Percentiles rank a stretch among this genome's conserved stretches.
phyloP scores from a whole-genome alignment of 2,113 vertebrate species.

The Coptodon bakossiorum region DNA sequence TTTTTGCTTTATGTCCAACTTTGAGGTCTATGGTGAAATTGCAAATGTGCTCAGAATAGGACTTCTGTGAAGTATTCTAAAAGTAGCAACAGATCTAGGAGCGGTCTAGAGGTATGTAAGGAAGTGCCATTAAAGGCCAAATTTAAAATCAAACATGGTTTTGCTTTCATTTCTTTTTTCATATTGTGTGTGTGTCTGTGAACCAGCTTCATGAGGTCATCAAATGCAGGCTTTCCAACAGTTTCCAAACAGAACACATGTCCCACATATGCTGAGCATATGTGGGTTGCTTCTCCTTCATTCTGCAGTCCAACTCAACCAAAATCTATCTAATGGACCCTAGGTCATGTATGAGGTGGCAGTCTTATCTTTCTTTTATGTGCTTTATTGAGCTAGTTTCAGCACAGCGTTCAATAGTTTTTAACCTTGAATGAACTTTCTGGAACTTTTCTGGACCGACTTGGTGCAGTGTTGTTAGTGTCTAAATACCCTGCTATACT shows the following conservation, averaged over 20 bases:
- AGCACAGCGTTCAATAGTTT: not conserved
- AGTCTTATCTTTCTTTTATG: not conserved
- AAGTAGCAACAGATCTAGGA: not conserved
- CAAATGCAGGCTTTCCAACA: not conserved
- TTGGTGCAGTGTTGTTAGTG: not conserved
- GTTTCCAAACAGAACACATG: not conserved
- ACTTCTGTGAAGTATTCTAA: not conserved
- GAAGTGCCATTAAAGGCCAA: not conserved
- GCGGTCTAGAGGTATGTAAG: not conserved
- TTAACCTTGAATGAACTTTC: not conserved
- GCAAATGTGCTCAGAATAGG: not conserved
- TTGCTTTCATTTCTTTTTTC: not conserved
- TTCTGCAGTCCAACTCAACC: not conserved
- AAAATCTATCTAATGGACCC: not conserved
- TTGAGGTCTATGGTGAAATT: not conserved
- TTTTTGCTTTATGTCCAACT: not conserved
- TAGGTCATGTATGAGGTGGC: not conserved
- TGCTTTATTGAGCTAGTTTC: not conserved
- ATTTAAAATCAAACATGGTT: not conserved
- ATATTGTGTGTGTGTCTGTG: not conserved
- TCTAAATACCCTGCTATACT: not conserved
- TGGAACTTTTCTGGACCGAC: not conserved
- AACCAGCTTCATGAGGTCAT: not conserved
- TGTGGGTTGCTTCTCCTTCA: not conserved
- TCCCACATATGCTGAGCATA: not conserved